Base-by-base conservation (phyloP, 2,888 invertebrate species). In the Phalera bucephala region DNA sequence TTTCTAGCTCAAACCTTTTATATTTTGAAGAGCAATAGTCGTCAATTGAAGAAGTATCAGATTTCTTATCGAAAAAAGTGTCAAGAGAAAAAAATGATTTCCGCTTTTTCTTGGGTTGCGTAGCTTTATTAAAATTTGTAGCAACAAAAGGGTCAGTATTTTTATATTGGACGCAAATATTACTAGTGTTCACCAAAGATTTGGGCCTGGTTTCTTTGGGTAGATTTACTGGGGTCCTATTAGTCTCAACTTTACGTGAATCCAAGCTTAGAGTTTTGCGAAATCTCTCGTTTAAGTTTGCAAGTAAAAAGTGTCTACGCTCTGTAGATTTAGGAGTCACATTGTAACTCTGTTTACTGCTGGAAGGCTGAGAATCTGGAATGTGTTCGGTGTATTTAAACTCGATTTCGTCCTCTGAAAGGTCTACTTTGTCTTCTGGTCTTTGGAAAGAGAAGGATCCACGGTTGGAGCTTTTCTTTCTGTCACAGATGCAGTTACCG, bases 1-100 rank as follows among this genome's bases (percentile, higher is more conserved):
- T 84, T 64, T 90, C 90, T 8, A 90, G 61, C 45, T 91, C 90
- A 41, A 91, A 90, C 10, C 90, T 77, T 47, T 90, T 89, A 52
- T 91, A 91, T 66, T 90, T 90, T 0, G 90, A 91, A 0, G 90
- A 90, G 44, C 86, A 87, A 40, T 85, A 90, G 51, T 91, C 90
- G 43, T 91, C 90, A 39, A 87, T 69, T 0, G 90, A 90, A 10
- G 90, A 90, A 1, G 86, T 81, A 40, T 90, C 90, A 30, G 90
- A 90, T 49, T 83, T 84, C 64, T 90, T 87, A 52, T 90, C 90
- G 33, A 91, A 89, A 55, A 91, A 90, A 3, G 89, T 88, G 38
- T 91, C 90, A n/a, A 91, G 53, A 0, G 90, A 90, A 49, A 91
- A 90, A 52, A 91, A 90, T 0, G 90, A 90, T 53, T 87, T 90